Evolutionary conservation across 2,888 invertebrate species (phyloP).

Genomic region (Philhelius pedissequus): DNA sequence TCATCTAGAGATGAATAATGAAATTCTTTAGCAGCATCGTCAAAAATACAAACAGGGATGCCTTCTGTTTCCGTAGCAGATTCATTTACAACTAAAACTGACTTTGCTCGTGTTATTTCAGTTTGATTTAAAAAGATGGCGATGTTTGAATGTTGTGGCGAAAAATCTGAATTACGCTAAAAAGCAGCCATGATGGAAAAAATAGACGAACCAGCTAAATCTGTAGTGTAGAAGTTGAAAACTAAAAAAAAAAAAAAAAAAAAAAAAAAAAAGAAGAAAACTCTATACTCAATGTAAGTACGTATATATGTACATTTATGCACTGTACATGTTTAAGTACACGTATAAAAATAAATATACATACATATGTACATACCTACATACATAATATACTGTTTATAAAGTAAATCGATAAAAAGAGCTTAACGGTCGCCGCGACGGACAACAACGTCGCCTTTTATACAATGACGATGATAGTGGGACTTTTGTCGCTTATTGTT

Average conservation of each 20-base stretch:
- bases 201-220: constrained; percentile 44
- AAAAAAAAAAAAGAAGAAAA: constrained; percentile 17
- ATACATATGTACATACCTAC: background rate
- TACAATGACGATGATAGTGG: constrained; percentile 55
- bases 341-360: background rate
- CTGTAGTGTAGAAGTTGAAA: constrained; percentile 31
- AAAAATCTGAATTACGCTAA: constrained; percentile 54
- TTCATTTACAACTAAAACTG: constrained; percentile 46
- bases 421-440: constrained; percentile 66
- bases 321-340: background rate
- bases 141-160: constrained; percentile 17
- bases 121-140: constrained; percentile 63
- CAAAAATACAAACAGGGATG: constrained; percentile 43
- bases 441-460: constrained; percentile 59
- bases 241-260: constrained; percentile 4
- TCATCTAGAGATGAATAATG: constrained; percentile 15
- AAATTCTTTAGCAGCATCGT: constrained; percentile 27
- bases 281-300: background rate
- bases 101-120: constrained; percentile 17
- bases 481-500: constrained; percentile 30
- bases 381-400: constrained; percentile 30
- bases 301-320: background rate
- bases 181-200: constrained; percentile 53
- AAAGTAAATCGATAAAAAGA: constrained; percentile 64
- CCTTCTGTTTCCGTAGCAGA: constrained; percentile 36